These are phyloP conservation scores for Oriolus oriolus DNA, from an alignment of 2,113 vertebrate species.

Conservation along the genomic window DNA sequence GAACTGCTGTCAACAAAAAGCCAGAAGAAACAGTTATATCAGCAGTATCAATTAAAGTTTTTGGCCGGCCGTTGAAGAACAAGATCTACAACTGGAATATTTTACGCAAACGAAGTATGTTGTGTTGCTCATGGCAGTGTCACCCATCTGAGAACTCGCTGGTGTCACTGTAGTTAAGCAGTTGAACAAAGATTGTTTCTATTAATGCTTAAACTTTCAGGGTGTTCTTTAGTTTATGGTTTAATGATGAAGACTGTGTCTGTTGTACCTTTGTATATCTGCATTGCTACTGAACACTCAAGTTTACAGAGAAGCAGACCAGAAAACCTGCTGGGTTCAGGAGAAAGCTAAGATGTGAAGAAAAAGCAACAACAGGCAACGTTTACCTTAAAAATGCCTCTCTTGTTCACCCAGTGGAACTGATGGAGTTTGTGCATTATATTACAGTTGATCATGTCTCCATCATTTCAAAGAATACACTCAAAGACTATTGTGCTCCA, in stretches of 20 bases:
- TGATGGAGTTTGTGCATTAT: neutral
- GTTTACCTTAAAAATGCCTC: neutral
- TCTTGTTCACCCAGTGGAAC: neutral
- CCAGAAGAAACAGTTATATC: neutral
- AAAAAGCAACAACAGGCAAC: neutral
- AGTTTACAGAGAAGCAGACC: neutral
- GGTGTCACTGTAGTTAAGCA: neutral
- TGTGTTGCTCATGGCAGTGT: neutral
- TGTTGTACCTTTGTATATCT: neutral
- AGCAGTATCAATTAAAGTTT: neutral
- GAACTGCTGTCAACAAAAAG: neutral
- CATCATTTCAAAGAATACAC: neutral
- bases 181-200: neutral
- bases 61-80: fast-evolving
- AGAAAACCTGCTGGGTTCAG: neutral
- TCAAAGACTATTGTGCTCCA: neutral
- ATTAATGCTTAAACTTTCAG: neutral
- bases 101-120: neutral
- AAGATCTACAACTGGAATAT: neutral
- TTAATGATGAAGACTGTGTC: neutral
- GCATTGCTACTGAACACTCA: neutral
- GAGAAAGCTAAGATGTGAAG: neutral
- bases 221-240: neutral
- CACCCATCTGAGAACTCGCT: neutral
- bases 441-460: neutral